Base-by-base conservation (phyloP, 2,113 vertebrate genomes). In the Pomatostomus ruficeps region DNA sequence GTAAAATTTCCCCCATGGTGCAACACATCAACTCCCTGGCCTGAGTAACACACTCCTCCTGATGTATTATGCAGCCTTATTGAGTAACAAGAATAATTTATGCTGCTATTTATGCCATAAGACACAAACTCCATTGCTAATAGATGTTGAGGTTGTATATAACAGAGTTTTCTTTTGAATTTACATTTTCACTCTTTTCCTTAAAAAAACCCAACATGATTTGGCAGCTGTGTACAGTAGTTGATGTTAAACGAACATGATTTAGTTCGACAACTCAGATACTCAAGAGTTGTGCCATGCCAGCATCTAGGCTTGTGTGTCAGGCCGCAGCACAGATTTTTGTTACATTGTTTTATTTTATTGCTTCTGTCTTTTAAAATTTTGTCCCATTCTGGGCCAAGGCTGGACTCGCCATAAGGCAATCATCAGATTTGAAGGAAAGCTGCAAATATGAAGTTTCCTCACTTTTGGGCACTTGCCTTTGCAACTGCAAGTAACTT, bases 251-350 rank as follows among this genome's bases (percentile, higher is more conserved):
- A 88, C 2, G 4, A 88, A 73, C 29, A 42, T 31, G 54, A 95
- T 89, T 87, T 85, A 67, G 43, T 77, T 87, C 15, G 4, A 72
- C 61, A 93, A 67, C 20, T 89, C 73, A 78, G 68, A 75, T 57
- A 61, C n/a, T 75, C 40, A 59, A 13, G 63, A 91, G 42, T 7
- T 91, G 23, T 74, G 70, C 46, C 80, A 78, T 46, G 40, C 48
- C 70, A 91, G 46, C 65, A 54, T 87, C 57, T 85, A 87, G 84
- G 40, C 48, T 70, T 16, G 0, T 46, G 46, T 58, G 65, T 86
- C 61, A 77, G 62, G 40, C 38, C 38, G 38, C 57, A 85, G 52
- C 40, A 75, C 17, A 52, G 52, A 40, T 42, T 77, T 91, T 59
- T 72, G n/a, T 63, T 72, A 55, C 25, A 23, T 17, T 48, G 38